Evolutionary conservation across 35 echinoderm and acorn worm genomes (phyloP).

Genomic region (Chiridota heheva): DNA sequence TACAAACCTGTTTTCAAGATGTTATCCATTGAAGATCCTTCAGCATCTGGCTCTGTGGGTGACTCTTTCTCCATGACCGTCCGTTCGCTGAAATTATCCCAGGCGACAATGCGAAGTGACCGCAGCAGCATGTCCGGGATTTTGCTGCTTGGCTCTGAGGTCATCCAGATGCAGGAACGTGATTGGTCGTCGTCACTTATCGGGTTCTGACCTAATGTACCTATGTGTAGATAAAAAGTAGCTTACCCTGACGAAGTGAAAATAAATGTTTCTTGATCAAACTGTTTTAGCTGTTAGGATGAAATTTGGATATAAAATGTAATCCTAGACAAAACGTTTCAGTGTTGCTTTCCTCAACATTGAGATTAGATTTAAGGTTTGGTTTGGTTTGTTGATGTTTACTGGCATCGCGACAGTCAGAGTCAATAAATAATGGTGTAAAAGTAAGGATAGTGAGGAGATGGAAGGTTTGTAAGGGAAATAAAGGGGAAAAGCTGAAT

Average conservation of each 20-base stretch:
- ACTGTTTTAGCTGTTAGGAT: no score
- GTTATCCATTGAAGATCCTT: constrained; percentile 49
- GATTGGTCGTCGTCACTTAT: constrained; percentile 51
- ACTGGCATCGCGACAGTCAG: no score
- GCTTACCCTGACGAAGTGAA: neutral
- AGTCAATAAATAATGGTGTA: no score
- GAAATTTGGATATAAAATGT: no score
- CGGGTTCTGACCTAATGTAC: constrained; percentile 66
- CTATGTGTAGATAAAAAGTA: constrained; percentile 25
- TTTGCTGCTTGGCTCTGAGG: constrained; percentile 60
- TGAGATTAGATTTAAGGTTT: no score
- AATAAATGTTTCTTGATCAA: no score
- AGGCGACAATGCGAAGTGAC: constrained; percentile 65
- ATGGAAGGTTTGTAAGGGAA: no score
- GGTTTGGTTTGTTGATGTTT: no score
- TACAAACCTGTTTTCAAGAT: constrained; percentile 77
- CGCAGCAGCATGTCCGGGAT: constrained; percentile 66
- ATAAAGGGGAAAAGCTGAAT: no score
- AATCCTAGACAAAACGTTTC: no score
- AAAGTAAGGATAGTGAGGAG: no score
- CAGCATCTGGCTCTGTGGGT: neutral
- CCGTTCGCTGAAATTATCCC: constrained; percentile 63
- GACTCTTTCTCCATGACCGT: constrained; percentile 17
- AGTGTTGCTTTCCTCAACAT: no score
- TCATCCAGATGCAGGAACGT: constrained; percentile 93